A percentile compares a stretch with the other conserved stretches of the same genome.
Evolutionary conservation across 2,113 vertebrate species (phyloP).

Genomic region (Microtus oregoni): DNA sequence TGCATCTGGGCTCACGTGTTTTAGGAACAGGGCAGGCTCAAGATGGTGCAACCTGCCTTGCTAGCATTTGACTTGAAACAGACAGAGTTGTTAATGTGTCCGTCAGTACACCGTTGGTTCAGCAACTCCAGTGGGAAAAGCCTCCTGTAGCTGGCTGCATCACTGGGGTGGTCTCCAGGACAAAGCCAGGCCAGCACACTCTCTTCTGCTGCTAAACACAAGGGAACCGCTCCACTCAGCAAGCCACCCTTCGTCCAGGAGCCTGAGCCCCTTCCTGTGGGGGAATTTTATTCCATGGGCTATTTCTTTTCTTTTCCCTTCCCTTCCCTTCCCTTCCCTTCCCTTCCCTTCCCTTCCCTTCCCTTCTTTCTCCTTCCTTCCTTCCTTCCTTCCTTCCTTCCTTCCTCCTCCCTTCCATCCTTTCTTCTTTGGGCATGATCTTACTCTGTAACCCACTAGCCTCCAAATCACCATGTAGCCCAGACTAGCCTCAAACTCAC

Average conservation of each 20-base stretch:
- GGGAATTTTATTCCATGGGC: not conserved
- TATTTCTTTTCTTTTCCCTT: too few species aligned
- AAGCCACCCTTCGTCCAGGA: not conserved
- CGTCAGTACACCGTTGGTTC: accelerated
- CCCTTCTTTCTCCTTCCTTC: not conserved
- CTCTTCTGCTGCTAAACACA: not conserved
- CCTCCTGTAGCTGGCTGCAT: too few species aligned
- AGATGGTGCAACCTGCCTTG: not conserved
- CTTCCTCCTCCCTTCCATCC: not conserved
- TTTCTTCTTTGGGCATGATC: not conserved
- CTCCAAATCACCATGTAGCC: not conserved
- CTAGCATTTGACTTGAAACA: not conserved
- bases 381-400: too few species aligned
- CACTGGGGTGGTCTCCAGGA: not conserved
- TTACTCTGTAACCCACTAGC: not conserved
- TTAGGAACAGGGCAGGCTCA: not conserved
- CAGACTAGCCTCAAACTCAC: not conserved
- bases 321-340: too few species aligned
- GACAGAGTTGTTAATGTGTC: too few species aligned
- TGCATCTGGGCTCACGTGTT: too few species aligned
- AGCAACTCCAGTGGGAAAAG: not conserved
- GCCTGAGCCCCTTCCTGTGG: not conserved
- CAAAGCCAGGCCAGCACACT: not conserved
- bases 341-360: not conserved
- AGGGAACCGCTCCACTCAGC: not conserved